Conservation (phyloP, 2,888 invertebrate genomes). For the Maniola hyperantus region DNA sequence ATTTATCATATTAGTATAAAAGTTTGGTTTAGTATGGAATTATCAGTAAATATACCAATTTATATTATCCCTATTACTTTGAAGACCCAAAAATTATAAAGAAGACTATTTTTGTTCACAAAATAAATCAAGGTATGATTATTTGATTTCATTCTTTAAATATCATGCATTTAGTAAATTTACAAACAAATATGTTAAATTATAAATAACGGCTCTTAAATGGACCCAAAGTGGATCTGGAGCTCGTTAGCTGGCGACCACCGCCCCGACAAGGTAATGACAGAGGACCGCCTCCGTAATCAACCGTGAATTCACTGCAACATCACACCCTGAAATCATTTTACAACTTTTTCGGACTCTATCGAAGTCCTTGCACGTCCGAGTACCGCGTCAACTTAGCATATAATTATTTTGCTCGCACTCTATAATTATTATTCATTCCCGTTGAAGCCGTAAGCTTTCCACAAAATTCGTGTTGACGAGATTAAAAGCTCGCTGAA, state of each 20-base stretch:
- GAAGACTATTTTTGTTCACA: background rate
- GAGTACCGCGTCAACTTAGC: slow-evolving; percentile 59
- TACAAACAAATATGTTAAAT: slow-evolving; percentile 11
- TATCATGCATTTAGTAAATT: background rate
- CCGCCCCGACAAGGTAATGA: slow-evolving; percentile 66
- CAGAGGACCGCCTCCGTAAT: slow-evolving; percentile 70
- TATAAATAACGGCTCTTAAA: slow-evolving; percentile 37
- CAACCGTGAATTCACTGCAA: slow-evolving; percentile 69
- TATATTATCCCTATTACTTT: no score
- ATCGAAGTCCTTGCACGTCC: slow-evolving; percentile 68
- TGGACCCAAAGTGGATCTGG: slow-evolving; percentile 40
- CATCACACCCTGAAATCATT: slow-evolving; percentile 73
- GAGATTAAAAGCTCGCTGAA: slow-evolving; percentile 26
- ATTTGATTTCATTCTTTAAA: background rate
- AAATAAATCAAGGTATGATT: background rate
- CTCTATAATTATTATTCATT: slow-evolving; percentile 71
- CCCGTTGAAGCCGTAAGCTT: slow-evolving; percentile 46
- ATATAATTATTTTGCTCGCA: slow-evolving; percentile 67
- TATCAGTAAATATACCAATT: no score
- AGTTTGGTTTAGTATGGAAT: no score
- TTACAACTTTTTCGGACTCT: slow-evolving; percentile 66
- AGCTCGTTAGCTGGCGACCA: slow-evolving; percentile 61
- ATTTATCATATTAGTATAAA: no score
- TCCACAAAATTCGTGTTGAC: slow-evolving; percentile 21
- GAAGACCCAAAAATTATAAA: background rate